Base-by-base conservation (phyloP, 1,140 invertebrate species). In the Aleiodes sp. region DNA sequence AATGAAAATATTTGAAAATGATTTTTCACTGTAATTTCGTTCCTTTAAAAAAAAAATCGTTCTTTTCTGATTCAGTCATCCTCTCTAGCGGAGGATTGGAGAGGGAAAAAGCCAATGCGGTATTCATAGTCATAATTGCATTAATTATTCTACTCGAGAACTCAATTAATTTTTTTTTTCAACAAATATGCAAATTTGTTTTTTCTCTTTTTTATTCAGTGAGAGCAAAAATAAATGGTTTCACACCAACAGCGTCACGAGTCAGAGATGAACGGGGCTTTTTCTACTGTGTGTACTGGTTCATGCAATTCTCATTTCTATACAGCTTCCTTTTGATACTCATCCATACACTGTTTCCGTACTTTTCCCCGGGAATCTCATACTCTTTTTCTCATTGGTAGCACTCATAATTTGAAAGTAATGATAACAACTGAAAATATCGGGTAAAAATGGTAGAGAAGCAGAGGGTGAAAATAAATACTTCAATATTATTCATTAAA, bases 331-430 rank as follows among this genome's bases (percentile, higher is more conserved):
- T 52, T 52, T 52, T 52, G 46, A 21, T 52, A 9, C 21, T 21
- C 46, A 26, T 52, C 21, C 46, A 21, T 52, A 52, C 46, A 9
- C 19, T 6, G 46, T 52, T 52, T 52, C 46, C 21, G 46, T 24
- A 8, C 26, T 9, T 52, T 21, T 43, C 14, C 26, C 46, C 12
- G 4, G 2, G 2, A 16, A 16, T 12, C 21, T 52, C 46, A 26
- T 9, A 43, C 39, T 16, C 16, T 52, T 21, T 16, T 10, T 21
- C n/a, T 52, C 46, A 52, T 52, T 21, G 46, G 21, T 52, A 52
- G 46, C 26, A 52, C 21, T 52, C 46, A 52, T 52, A 52, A 52
- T 52, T 52, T 21, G 26, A 52, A 52, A 21, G 46, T 21, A n/a
- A n/a, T n/a, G 46, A 52, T 52, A 52, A 52, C 46, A 52, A 52